Percentiles rank a stretch among this genome's conserved stretches.
Evolutionary conservation across 1,140 invertebrate genomes (phyloP).

Genomic region (Carposina sasakii): DNA sequence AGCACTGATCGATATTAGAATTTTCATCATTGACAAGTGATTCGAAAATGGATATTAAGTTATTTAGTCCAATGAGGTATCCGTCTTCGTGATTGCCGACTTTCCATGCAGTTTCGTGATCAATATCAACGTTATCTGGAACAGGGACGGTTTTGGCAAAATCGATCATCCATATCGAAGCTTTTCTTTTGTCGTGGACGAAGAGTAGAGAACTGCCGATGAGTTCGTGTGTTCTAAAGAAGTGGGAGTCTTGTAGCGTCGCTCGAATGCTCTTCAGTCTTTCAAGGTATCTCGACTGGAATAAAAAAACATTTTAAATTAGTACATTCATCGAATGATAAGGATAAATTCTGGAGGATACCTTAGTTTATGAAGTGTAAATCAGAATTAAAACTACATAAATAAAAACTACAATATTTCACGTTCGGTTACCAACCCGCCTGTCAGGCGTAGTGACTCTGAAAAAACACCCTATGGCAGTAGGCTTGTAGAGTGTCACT

Average conservation of each 20-base stretch:
- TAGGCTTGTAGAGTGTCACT: too few species aligned
- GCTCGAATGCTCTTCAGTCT: conserved; percentile 87
- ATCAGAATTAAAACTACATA: too few species aligned
- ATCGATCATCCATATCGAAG: conserved; percentile 97
- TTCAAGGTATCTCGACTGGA: conserved; percentile 87
- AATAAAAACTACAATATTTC: too few species aligned
- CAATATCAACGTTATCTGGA: conserved; percentile 82
- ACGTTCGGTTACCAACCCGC: too few species aligned
- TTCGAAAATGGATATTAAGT: conserved; percentile 91
- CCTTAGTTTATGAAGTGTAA: too few species aligned
- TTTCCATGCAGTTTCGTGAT: conserved; percentile 89
- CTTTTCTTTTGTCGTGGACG: conserved; percentile 91
- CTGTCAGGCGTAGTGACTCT: too few species aligned
- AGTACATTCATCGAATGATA: too few species aligned
- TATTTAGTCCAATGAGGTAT: conserved; percentile 94
- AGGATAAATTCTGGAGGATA: too few species aligned
- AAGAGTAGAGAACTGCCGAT: conserved; percentile 97
- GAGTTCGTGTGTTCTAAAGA: conserved; percentile 94
- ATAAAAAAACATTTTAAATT: conserved; percentile 34
- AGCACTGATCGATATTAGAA: conserved; percentile 52
- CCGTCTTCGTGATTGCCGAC: conserved; percentile 99
- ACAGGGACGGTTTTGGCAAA: conserved; percentile 96
- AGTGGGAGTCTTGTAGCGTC: conserved; percentile 86
- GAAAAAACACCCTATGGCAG: too few species aligned
- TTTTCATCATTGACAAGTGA: conserved; percentile 71